phyloP scores from a whole-genome alignment of 1,140 invertebrate species.

The Hylaeus anthracinus region DNA sequence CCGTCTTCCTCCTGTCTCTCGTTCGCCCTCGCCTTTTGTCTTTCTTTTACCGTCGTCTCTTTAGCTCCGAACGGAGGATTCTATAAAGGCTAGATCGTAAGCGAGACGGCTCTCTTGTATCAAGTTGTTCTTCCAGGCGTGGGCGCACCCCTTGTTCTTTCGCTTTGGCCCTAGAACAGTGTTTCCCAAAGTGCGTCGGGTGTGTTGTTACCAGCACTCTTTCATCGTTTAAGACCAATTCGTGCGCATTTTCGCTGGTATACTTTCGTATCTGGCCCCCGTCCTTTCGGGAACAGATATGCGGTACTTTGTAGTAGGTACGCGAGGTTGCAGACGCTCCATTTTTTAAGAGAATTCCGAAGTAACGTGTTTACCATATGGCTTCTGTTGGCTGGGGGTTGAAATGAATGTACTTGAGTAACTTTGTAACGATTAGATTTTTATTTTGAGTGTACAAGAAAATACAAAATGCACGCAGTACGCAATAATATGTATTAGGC shows the following conservation, averaged over 20 bases:
- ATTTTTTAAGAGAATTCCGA: too few species aligned
- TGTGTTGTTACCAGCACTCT: slow-evolving; percentile 21
- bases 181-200: slow-evolving; percentile 53
- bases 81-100: slow-evolving; percentile 73
- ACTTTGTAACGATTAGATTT: too few species aligned
- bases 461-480: too few species aligned
- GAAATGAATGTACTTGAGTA: too few species aligned
- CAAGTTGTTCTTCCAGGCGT: slow-evolving; percentile 70
- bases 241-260: background rate
- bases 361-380: too few species aligned
- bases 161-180: slow-evolving; percentile 58
- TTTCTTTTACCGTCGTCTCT: slow-evolving; percentile 34
- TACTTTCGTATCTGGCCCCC: background rate
- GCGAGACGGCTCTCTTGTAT: slow-evolving; percentile 72
- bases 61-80: slow-evolving; percentile 62
- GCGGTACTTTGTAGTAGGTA: too few species aligned
- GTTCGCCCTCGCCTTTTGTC: slow-evolving; percentile 14
- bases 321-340: too few species aligned
- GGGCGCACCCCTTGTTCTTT: slow-evolving; percentile 60
- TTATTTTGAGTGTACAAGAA: too few species aligned
- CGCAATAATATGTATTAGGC: too few species aligned
- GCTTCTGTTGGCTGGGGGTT: too few species aligned
- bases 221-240: slow-evolving; percentile 7
- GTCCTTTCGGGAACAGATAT: too few species aligned
- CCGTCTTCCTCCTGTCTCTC: slow-evolving; percentile 37